Conservation (phyloP, 2,113 vertebrate genomes). For the Pycnonotus jocosus region DNA sequence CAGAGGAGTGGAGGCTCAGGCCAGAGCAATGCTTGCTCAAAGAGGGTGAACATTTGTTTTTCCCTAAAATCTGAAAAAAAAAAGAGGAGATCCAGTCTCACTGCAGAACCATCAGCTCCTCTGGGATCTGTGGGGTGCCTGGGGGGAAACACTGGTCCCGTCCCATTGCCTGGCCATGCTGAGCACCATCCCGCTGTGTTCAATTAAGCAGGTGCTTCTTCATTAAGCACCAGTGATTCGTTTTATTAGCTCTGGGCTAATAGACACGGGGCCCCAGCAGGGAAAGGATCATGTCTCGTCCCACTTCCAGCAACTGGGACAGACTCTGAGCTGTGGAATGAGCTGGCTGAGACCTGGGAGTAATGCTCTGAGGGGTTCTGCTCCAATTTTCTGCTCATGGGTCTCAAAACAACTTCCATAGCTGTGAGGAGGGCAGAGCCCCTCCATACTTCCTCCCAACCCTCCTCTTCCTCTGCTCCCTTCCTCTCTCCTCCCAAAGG, state of each 20-base stretch:
- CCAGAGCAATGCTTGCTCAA: rapidly evolving
- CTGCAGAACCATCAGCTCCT: background rate
- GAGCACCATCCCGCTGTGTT: background rate
- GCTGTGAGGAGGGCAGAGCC: background rate
- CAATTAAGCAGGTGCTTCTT: background rate
- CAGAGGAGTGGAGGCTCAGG: rapidly evolving
- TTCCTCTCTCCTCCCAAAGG: background rate
- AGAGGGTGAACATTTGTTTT: background rate
- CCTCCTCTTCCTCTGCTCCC: background rate
- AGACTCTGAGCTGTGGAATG: background rate
- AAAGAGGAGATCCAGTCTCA: background rate
- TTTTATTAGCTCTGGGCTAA: background rate
- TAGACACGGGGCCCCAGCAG: background rate
- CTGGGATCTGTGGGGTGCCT: background rate
- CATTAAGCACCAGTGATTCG: background rate
- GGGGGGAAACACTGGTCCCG: rapidly evolving
- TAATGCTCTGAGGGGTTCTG: background rate
- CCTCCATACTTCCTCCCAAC: background rate
- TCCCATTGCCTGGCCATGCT: rapidly evolving
- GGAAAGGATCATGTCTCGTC: background rate
- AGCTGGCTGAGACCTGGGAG: background rate
- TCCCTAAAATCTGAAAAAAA: background rate
- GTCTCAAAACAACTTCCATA: background rate
- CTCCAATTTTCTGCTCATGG: background rate
- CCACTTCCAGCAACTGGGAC: constrained; percentile 1